Evolutionary conservation across 2,113 vertebrate species (phyloP).

Genomic region (Tragelaphus strepsiceros): DNA sequence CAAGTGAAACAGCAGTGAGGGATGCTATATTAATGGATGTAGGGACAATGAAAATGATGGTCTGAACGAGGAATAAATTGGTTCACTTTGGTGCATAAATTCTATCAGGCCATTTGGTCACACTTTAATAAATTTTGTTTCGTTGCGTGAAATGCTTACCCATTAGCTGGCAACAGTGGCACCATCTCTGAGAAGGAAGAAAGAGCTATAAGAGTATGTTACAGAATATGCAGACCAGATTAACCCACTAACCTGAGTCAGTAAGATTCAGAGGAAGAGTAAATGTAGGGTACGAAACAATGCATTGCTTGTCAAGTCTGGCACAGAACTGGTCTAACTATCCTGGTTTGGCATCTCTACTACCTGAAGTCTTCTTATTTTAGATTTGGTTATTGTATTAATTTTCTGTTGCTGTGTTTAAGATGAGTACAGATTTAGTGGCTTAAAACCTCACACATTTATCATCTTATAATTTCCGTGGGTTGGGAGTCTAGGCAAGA

Average conservation of each 20-base stretch:
- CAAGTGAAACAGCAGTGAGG: conserved; percentile 51
- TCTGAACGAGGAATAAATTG: conserved; percentile 63
- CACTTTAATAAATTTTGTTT: conserved; percentile 67
- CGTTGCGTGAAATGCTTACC: conserved; percentile 35
- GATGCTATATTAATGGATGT: conserved; percentile 58
- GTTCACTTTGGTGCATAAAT: conserved; percentile 62
- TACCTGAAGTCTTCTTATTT: not conserved
- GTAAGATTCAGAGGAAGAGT: not conserved
- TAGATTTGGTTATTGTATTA: not conserved
- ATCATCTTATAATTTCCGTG: not conserved
- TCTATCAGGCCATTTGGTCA: conserved; percentile 49
- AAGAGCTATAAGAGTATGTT: not conserved
- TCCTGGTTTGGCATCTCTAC: not conserved
- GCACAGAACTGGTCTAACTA: not conserved
- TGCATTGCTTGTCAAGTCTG: not conserved
- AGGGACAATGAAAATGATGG: conserved; percentile 49
- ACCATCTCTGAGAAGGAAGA: not conserved
- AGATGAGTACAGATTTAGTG: not conserved
- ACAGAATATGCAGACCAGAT: not conserved
- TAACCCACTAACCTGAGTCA: not conserved
- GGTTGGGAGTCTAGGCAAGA: not conserved
- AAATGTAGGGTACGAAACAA: not conserved
- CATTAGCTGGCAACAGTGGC: conserved; percentile 13
- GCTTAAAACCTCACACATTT: not conserved
- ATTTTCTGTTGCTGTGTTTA: not conserved